Base-by-base conservation (phyloP, 2,113 vertebrate species). In the Peromyscus californicus region DNA sequence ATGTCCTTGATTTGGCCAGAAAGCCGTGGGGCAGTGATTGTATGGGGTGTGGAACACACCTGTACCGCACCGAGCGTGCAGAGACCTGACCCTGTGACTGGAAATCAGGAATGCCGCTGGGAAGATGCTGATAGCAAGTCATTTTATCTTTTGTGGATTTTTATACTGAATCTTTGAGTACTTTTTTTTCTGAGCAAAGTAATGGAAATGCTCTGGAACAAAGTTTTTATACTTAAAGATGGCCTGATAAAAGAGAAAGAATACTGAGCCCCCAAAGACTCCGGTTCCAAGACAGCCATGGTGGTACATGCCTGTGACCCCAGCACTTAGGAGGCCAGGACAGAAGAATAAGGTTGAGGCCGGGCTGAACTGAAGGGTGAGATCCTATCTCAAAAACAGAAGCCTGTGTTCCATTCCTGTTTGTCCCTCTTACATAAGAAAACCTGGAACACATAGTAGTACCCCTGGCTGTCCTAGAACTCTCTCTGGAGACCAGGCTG, bases 101-200 rank as follows among this genome's bases (percentile, higher is more conserved):
- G 83, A 92, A 96, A 92, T 91, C 87, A 96, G 88, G 39, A 39
- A 22, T 65, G 54, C 93, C 78, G 42, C 95, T 13, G 0, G 59
- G 24, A 74, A 97, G 94, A 80, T 83, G 93, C 88, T 96, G 94
- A 96, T 95, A 94, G 94, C 89, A 90, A 97, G 97, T 93, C 54
- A 98, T 96, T 97, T 97, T 96, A 96, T 90, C 91, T 95, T 97
- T 24, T 98, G 97, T 97, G 98, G 97, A 98, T 96, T 98, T 98
- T 88, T 87, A 82, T 93, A 48, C 92, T 79, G 94, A 31, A 29
- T 76, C 96, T 98, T 98, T 95, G 29, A 93, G 79, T 3, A 95
- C 22, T 94, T 97, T 90, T 96, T 61, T 15, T 48, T 48, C 91
- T 96, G 95, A 97, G 80, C 96, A 95, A 97, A 98, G 96, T 98